Evolutionary conservation across 2,888 invertebrate species (phyloP), one percentile per base, ranked within the genome.

Genomic region (Cheilosia urbana): DNA sequence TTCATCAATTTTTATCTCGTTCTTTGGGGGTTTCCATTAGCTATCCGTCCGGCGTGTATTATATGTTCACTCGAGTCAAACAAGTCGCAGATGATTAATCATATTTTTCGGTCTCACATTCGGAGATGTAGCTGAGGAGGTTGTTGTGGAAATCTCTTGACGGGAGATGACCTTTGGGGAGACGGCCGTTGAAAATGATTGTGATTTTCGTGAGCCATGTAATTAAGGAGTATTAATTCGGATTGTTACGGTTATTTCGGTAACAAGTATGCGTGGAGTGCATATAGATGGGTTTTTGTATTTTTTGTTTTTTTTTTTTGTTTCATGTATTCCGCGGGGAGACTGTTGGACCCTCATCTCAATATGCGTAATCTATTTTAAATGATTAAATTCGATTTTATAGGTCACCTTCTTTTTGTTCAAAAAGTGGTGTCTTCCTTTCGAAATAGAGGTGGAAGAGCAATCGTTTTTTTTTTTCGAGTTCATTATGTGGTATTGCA

Each of bases 1-100:
- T 85, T 85, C 85, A 85, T 85, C 85, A 85, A 85, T 85, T 85
- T 72, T 77, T 81, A 75, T 85, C 77, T 85, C 76, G 72, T 85
- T 85, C 81, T 76, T 57, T 77, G 76, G 76, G 81, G 76, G 72
- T 85, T 85, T 85, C 81, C 85, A 85, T 85, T 85, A 85, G 77
- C 76, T 58, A 66, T 53, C 49, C 34, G 19, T 69, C 47, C 42
- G 37, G 37, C 37, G 24, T 75, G 55, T 47, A 40, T 30, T 69
- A 55, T 51, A 47, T 77, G 68, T 55, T 71, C 58, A 84, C 75
- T 84, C 47, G 66, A 79, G 63, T 15, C 69, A 42, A 80, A 51
- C 66, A 68, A 68, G 63, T 72, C 53, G 66, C 45, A 66, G 71
- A 81, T 81, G 81, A 85, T 81, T 85, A 81, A 85, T 85, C 81